phyloP scores from a whole-genome alignment of 2,797 vertebrate genomes.

The Hybognathus amarus region DNA sequence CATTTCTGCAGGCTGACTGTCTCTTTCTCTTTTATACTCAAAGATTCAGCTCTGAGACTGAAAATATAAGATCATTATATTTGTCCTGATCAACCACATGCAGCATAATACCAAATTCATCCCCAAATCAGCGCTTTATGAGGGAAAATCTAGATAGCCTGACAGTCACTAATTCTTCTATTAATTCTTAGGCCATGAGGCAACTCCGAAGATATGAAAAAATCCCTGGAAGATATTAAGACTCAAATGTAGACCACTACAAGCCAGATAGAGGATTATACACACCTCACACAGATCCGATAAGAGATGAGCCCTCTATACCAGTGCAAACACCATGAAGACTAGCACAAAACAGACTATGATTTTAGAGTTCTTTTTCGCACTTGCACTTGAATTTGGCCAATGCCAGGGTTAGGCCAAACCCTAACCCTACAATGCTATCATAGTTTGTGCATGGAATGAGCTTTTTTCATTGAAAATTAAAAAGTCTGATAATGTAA shows the following conservation, averaged over 20 bases:
- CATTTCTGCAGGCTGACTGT: not conserved
- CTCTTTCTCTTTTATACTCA: not conserved
- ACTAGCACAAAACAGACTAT: not conserved
- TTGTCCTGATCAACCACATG: not conserved
- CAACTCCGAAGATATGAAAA: conserved; percentile 33
- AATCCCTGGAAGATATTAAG: conserved; percentile 51
- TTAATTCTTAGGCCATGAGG: conserved; percentile 49
- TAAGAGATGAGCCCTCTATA: not conserved
- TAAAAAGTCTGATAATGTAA: too few relatives aligned
- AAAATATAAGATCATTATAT: not conserved
- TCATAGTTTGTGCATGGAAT: too few relatives aligned
- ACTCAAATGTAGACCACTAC: conserved; percentile 44
- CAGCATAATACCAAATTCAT: not conserved
- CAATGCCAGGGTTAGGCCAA: too few relatives aligned
- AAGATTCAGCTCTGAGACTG: conserved; percentile 1
- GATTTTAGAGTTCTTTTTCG: not conserved
- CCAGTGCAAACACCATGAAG: not conserved
- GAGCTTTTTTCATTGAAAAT: too few relatives aligned
- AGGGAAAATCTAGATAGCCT: conserved; percentile 30
- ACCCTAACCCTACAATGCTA: too few relatives aligned
- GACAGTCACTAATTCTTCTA: conserved; percentile 26
- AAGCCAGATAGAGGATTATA: not conserved
- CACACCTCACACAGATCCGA: not conserved
- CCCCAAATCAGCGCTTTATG: not conserved
- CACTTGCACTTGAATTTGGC: not conserved